Conservation (phyloP, 1,140 invertebrate species). For the Drosophila pectinifera region DNA sequence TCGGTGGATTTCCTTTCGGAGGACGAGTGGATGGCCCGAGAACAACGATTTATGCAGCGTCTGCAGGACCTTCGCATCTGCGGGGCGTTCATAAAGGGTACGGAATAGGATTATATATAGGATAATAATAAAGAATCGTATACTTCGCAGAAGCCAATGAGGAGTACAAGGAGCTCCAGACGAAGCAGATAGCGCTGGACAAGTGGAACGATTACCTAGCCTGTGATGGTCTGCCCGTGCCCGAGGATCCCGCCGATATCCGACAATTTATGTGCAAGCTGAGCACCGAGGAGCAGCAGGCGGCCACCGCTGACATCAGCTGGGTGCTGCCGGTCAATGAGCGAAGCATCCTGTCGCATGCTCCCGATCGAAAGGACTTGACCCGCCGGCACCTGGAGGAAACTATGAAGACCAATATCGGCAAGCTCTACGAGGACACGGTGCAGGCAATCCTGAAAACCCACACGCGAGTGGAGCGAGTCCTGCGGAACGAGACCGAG, state of each 20-base stretch:
- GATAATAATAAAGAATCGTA: neutral
- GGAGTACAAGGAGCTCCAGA: constrained; percentile 29
- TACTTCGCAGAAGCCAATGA: constrained; percentile 27
- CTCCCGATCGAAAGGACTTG: constrained; percentile 18
- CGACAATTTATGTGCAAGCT: constrained; percentile 49
- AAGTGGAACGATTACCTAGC: constrained; percentile 56
- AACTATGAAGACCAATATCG: constrained; percentile 45
- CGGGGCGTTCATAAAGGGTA: constrained; percentile 45
- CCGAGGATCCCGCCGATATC: constrained; percentile 55
- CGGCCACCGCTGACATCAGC: constrained; percentile 14
- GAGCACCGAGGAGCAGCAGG: constrained; percentile 21
- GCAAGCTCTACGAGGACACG: constrained; percentile 38
- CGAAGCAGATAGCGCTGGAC: constrained; percentile 11
- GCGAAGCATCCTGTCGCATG: constrained; percentile 44
- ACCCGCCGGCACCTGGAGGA: constrained; percentile 38
- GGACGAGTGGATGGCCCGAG: constrained; percentile 36
- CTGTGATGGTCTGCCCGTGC: constrained; percentile 65
- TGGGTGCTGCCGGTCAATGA: constrained; percentile 61
- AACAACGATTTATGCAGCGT: constrained; percentile 45
- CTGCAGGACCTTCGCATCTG: constrained; percentile 52
- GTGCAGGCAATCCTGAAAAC: constrained; percentile 38
- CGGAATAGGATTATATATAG: neutral
- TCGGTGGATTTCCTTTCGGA: constrained; percentile 14
- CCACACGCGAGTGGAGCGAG: constrained; percentile 19
- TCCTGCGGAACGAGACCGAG: constrained; percentile 32